Base-by-base conservation (phyloP, 2,797 vertebrate species). In the Halcyon chelicuti region DNA sequence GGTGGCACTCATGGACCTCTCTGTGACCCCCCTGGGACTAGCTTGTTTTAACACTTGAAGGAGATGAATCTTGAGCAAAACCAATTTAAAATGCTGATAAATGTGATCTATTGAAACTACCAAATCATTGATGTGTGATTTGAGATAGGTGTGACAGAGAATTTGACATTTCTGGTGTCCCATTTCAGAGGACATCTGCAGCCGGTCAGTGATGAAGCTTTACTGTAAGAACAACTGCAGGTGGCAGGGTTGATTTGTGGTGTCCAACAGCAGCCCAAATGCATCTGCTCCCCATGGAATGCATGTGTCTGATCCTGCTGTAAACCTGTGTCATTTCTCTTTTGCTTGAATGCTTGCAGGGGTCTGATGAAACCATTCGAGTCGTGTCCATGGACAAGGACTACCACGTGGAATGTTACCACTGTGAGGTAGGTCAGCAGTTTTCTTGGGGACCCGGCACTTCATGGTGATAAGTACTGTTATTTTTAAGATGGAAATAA, bases 341-440 rank as follows among this genome's bases (percentile, higher is more conserved):
- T 70, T 86, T 74, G 46, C 47, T 93, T 84, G 81, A 63, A 93
- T 78, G 47, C 68, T 93, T 95, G 31, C 97, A 99, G 99, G 99
- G 99, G 4, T 99, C 99, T 26, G 99, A 99, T 54, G 99, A 99
- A 97, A 99, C 99, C 60, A 99, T 99, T 89, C 98, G 99, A 9
- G 99, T 99, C 7, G 99, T 99, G 55, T 99, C 99, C 89, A 99
- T 99, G 99, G 99, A 99, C 97, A 99, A 98, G 96, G 99, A 99
- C 97, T 99, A 99, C 95, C 99, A 99, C 0, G 99, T 99, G 96
- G 99, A 99, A 81, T 99, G 99, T 81, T 99, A 99, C 91, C 99
- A 98, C 97, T 99, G 99, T 0, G 99, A 99, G 99, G 99, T 99
- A 95, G 79, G 98, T 97, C 78, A 71, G 77, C 51, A 63, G 58